Conservation (phyloP, 2,797 vertebrate genomes). For the Coreius guichenoti region DNA sequence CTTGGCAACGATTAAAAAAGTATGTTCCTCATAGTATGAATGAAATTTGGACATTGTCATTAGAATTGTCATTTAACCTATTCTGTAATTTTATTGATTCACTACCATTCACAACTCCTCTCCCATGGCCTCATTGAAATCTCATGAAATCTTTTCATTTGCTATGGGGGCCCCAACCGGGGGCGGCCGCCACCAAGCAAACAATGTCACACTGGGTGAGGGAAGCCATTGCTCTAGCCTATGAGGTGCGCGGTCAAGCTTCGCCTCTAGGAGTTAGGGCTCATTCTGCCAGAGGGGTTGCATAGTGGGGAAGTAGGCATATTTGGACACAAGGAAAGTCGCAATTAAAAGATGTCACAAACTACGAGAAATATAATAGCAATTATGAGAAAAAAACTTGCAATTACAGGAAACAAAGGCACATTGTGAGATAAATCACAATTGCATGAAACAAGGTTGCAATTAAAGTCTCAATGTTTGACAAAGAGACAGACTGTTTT, state of each 20-base stretch:
- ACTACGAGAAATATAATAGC: not conserved
- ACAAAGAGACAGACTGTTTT: not conserved
- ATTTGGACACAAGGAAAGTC: not conserved
- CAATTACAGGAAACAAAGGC: not conserved
- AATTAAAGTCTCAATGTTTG: not conserved
- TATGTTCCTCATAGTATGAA: not conserved
- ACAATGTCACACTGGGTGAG: no score
- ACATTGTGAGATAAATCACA: not conserved
- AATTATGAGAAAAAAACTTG: not conserved
- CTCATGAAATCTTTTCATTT: no score
- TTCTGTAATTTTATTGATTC: not conserved
- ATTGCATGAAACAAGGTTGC: not conserved
- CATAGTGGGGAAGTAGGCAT: not conserved
- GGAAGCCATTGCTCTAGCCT: no score
- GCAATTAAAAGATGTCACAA: not conserved
- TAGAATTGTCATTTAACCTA: not conserved
- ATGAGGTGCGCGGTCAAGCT: no score
- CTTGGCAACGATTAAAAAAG: not conserved
- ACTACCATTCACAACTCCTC: not conserved
- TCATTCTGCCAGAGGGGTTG: no score
- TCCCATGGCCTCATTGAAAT: not conserved
- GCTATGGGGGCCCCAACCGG: no score
- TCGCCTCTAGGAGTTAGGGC: no score
- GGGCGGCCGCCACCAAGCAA: no score
- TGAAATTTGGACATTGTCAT: not conserved